Percentiles rank a stretch among this genome's conserved stretches.
Evolutionary conservation across 2,113 vertebrate genomes (phyloP).

Genomic region (Caretta caretta): DNA sequence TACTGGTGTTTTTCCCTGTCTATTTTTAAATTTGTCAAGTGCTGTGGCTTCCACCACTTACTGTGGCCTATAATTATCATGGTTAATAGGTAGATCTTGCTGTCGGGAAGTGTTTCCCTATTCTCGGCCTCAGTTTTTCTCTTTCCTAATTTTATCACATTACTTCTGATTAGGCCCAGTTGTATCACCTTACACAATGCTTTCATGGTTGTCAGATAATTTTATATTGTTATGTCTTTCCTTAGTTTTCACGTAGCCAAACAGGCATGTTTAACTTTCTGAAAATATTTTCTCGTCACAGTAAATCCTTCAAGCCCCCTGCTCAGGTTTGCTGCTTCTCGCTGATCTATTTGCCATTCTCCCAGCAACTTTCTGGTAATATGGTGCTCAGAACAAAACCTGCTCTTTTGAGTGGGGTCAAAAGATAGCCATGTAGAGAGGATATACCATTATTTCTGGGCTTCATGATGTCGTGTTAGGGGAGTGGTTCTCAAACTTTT

Average conservation of each 20-base stretch:
- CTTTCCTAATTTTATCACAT: not conserved
- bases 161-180: not conserved
- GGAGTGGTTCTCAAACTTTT: too few species aligned
- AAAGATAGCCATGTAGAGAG: not conserved
- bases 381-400: not conserved
- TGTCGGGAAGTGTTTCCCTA: not conserved
- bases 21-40: not conserved
- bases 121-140: not conserved
- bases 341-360: not conserved
- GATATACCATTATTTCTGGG: not conserved
- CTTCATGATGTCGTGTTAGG: not conserved
- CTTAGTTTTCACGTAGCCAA: not conserved
- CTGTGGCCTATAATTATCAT: not conserved
- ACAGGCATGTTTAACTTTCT: not conserved
- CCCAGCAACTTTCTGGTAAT: not conserved
- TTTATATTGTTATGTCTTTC: not conserved
- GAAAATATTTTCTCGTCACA: not conserved
- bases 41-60: not conserved
- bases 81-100: not conserved
- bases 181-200: not conserved
- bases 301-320: not conserved
- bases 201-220: not conserved
- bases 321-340: not conserved
- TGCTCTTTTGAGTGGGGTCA: accelerated
- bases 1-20: not conserved